phyloP scores from a whole-genome alignment of 2,888 invertebrate species.

The Phyllotreta striolata region DNA sequence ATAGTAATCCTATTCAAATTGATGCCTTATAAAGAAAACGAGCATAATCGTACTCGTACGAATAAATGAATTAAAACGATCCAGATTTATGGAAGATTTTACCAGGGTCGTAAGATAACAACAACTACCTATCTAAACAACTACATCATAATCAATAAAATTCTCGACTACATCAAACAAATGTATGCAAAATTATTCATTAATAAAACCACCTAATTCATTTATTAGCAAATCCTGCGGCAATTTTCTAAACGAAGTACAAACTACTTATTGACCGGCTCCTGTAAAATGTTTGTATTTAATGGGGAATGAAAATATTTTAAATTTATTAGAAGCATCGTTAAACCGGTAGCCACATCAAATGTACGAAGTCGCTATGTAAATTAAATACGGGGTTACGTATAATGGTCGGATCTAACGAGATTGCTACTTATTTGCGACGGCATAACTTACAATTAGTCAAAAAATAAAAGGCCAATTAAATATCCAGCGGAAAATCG shows the following conservation, averaged over 20 bases:
- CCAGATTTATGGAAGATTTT: conserved; percentile 4
- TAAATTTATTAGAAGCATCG: conserved; percentile 53
- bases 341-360: conserved; percentile 53
- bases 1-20: conserved; percentile 6
- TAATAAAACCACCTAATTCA: no score
- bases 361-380: conserved; percentile 46
- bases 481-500: no score
- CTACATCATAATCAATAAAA: no score
- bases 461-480: conserved; percentile 47
- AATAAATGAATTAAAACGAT: conserved; percentile 52
- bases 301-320: conserved; percentile 41
- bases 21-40: conserved; percentile 50
- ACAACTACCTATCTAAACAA: no score
- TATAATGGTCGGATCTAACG: conserved; percentile 38
- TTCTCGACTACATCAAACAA: conserved; percentile 3
- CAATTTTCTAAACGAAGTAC: no score
- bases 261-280: not conserved
- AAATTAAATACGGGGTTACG: conserved; percentile 18
- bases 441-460: conserved; percentile 52
- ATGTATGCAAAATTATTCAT: not conserved
- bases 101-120: not conserved
- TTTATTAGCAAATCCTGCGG: no score
- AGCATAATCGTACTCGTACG: conserved; percentile 55
- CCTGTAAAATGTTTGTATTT: not conserved
- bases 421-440: conserved; percentile 44